phyloP scores from a whole-genome alignment of 2,888 invertebrate species.

The Philopedon plagiatum region DNA sequence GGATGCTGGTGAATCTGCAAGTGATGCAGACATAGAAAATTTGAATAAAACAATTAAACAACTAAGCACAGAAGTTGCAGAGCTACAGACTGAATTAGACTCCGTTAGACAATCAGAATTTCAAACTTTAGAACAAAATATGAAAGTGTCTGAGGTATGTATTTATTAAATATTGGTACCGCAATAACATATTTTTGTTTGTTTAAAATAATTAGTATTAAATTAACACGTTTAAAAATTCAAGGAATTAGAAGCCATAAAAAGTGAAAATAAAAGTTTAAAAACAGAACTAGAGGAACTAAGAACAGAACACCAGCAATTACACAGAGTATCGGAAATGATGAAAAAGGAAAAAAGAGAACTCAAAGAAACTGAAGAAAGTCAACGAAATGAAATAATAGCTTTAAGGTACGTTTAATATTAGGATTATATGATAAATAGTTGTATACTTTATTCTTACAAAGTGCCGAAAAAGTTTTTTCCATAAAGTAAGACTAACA shows the following conservation, averaged over 20 bases:
- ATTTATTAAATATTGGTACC: background rate
- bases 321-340: conserved; percentile 77
- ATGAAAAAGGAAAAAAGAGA: conserved; percentile 77
- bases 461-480: no score
- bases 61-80: conserved; percentile 76
- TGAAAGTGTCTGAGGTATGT: conserved; percentile 72
- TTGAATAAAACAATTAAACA: conserved; percentile 77
- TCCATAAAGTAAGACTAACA: no score
- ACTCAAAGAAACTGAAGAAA: conserved; percentile 75
- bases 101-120: conserved; percentile 78
- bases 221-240: conserved; percentile 10
- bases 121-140: conserved; percentile 78
- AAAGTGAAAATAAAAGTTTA: conserved; percentile 68
- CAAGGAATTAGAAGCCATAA: conserved; percentile 72
- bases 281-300: conserved; percentile 73
- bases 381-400: conserved; percentile 73
- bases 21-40: conserved; percentile 78
- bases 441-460: no score
- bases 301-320: conserved; percentile 73
- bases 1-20: conserved; percentile 69
- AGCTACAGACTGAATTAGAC: conserved; percentile 78
- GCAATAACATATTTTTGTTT: background rate
- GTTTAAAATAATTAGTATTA: background rate
- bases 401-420: conserved; percentile 40
- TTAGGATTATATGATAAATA: no score